Base-by-base conservation (phyloP, 2,888 invertebrate genomes). In the Acanthosoma haemorrhoidale region DNA sequence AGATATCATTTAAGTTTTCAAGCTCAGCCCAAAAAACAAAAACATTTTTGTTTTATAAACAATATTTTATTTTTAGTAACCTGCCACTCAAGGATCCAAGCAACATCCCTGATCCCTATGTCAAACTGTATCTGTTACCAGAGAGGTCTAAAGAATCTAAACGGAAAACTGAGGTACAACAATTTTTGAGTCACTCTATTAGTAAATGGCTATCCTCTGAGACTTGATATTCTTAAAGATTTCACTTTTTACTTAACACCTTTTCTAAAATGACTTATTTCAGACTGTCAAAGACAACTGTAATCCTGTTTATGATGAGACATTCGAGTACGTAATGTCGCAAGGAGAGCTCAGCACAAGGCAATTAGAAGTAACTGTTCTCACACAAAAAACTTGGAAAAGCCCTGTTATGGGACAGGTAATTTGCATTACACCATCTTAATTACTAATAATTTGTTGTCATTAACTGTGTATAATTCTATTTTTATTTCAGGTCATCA, bases 241-340 rank as follows among this genome's bases (percentile, higher is more conserved):
- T n/a, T n/a, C n/a, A n/a, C n/a, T n/a, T n/a, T n/a, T n/a, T n/a
- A n/a, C n/a, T n/a, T n/a, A n/a, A n/a, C n/a, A n/a, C n/a, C n/a
- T n/a, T n/a, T n/a, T n/a, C n/a, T n/a, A n/a, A n/a, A n/a, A n/a
- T n/a, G n/a, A n/a, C n/a, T n/a, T n/a, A n/a, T 77, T 77, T 41
- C 73, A 87, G 87, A 85, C 87, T 13, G 82, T 91, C 72, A 94
- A 94, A 79, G 94, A 96, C 80, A 93, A 88, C 78, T 93, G 94
- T 78, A 92, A 92, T 84, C 95, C 96, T 0, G 85, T 90, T 29
- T 96, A 89, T 79, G 95, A 96, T 80, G 92, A 94, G 78, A 89
- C 89, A 75, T 94, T 95, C 78, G 95, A 96, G 79, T 96, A 93
- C 83, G 83, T 89, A 58, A 87, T 95, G 74, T 91, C 91, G 1